phyloP scores from a whole-genome alignment of 2,888 invertebrate genomes.

The Mesorhabditis spiculigera region DNA sequence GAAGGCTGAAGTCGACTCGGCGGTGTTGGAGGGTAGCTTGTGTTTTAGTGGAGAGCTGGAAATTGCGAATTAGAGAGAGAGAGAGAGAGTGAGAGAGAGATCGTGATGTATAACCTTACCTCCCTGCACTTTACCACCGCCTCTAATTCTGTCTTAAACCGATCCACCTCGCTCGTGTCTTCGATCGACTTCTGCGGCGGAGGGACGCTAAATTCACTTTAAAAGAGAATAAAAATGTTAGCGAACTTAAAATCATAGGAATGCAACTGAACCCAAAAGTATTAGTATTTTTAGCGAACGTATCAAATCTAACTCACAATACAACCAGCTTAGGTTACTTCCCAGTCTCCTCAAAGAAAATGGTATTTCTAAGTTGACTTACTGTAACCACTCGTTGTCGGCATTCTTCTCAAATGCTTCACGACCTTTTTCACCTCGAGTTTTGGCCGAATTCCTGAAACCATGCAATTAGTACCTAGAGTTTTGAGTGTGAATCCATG shows the following conservation, averaged over 20 bases:
- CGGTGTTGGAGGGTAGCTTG: not conserved
- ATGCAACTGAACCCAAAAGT: no score
- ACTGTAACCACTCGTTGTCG: constrained; percentile 1
- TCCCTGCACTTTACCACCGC: not conserved
- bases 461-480: not conserved
- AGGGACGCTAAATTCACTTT: not conserved
- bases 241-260: no score
- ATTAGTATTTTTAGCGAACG: no score
- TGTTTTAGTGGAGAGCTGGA: not conserved
- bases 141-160: constrained; percentile 1
- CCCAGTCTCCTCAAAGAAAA: not conserved
- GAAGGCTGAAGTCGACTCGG: not conserved
- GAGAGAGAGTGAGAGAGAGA: not conserved
- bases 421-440: not conserved
- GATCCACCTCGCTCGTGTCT: not conserved
- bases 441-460: not conserved
- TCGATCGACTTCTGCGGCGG: not conserved
- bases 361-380: not conserved
- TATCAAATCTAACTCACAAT: no score
- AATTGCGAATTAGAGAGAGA: not conserved
- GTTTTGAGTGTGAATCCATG: not conserved
- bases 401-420: not conserved
- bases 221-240: no score
- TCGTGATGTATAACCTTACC: not conserved
- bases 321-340: no score